Evolutionary conservation across 2,888 invertebrate genomes (phyloP).

Genomic region (Latrodectus hesperus): DNA sequence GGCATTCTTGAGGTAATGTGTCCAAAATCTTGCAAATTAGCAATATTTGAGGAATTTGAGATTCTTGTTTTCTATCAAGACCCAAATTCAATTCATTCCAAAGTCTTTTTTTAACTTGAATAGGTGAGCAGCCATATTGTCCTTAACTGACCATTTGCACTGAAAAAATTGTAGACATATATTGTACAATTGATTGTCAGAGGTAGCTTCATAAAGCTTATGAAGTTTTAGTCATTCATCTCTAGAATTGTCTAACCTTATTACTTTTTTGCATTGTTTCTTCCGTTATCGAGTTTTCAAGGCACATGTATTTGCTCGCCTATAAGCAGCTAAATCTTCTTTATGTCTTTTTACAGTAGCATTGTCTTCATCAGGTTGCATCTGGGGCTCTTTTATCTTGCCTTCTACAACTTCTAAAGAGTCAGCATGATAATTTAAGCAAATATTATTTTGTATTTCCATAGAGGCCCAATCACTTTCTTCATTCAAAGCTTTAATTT

Average conservation of each 20-base stretch:
- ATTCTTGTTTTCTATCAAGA: conserved; percentile 6
- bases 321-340: no score
- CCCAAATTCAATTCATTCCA: conserved; percentile 54
- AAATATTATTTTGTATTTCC: no score
- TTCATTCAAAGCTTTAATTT: no score
- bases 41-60: not conserved
- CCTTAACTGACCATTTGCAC: conserved; percentile 17
- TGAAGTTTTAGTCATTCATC: conserved; percentile 19
- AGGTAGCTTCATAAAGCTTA: conserved; percentile 43
- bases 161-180: conserved; percentile 60
- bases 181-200: conserved; percentile 40
- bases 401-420: no score
- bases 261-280: no score
- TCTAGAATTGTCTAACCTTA: not conserved
- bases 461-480: no score
- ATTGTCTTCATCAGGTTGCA: no score
- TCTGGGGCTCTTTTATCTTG: no score
- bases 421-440: no score
- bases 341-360: no score
- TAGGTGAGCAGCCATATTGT: conserved; percentile 33
- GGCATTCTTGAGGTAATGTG: conserved; percentile 15
- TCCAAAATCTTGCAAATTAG: conserved; percentile 27
- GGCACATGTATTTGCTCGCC: no score
- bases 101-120: conserved; percentile 43
- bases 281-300: no score